Conservation (phyloP, 2,797 vertebrate genomes). For the Oophaga sylvatica region DNA sequence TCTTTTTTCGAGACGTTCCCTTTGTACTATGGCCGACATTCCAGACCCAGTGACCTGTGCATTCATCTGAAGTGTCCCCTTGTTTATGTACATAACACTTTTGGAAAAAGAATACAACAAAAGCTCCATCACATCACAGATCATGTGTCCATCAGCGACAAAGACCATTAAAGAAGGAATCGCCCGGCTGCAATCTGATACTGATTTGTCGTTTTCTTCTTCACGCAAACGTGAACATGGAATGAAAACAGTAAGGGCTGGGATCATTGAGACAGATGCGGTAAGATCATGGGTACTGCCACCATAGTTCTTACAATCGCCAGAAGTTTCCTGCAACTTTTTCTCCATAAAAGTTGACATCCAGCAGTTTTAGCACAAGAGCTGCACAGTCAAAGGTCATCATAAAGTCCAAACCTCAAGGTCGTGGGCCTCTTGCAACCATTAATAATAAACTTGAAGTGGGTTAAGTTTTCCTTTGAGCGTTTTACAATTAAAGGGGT, state of each 20-base stretch:
- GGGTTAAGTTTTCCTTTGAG: too few relatives aligned
- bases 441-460: too few relatives aligned
- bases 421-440: too few relatives aligned
- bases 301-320: background rate
- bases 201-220: background rate
- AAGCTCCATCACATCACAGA: conserved; percentile 11
- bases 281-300: background rate
- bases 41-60: conserved; percentile 15
- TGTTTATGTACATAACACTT: conserved; percentile 45
- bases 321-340: background rate
- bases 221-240: background rate
- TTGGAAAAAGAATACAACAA: conserved; percentile 14
- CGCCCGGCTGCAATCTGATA: conserved; percentile 13
- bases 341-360: too few relatives aligned
- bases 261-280: background rate
- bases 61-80: conserved; percentile 28
- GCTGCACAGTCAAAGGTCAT: too few relatives aligned
- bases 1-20: background rate
- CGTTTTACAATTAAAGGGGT: too few relatives aligned
- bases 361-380: too few relatives aligned
- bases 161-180: background rate
- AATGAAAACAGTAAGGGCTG: background rate
- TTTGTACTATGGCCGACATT: conserved; percentile 21
- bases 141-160: conserved; percentile 10
- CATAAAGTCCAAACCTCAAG: too few relatives aligned